These are phyloP conservation scores for Clistopyga incitator DNA, from an alignment of 2,888 invertebrate genomes.

Conservation along the genomic window DNA sequence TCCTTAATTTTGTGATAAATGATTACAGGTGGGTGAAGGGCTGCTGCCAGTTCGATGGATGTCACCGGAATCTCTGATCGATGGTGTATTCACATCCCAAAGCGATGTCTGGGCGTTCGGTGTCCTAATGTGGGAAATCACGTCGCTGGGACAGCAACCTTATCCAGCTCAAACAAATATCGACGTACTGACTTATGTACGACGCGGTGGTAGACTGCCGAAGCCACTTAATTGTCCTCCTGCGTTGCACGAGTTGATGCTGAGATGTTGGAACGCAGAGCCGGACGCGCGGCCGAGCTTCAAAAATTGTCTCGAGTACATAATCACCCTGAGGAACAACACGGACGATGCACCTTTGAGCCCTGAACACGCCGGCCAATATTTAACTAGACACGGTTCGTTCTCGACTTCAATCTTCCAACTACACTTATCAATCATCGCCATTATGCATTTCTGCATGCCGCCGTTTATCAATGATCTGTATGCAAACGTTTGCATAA, in stretches of 20 bases:
- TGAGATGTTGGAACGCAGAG: conserved; percentile 93
- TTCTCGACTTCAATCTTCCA: conserved; percentile 9
- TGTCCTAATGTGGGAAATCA: conserved; percentile 98
- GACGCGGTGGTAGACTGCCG: conserved; percentile 94
- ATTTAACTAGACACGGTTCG: conserved; percentile 79
- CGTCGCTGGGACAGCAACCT: conserved; percentile 98
- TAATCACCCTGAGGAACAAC: conserved; percentile 77
- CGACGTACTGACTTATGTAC: conserved; percentile 95
- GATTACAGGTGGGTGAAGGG: conserved; percentile 86
- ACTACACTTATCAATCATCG: too few species aligned
- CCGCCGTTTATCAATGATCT: neutral
- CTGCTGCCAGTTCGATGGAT: conserved; percentile 98
- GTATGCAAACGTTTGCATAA: too few species aligned
- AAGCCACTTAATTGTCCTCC: conserved; percentile 94
- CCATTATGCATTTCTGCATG: neutral
- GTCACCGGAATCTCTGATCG: conserved; percentile 98
- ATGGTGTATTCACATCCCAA: conserved; percentile 98
- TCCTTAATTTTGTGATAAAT: neutral
- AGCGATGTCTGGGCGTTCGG: conserved; percentile 99
- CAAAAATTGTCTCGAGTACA: conserved; percentile 90
- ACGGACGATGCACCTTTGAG: conserved; percentile 79
- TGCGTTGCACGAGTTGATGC: conserved; percentile 92
- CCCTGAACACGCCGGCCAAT: conserved; percentile 81
- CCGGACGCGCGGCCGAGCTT: conserved; percentile 95
- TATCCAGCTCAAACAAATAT: conserved; percentile 97